Base-by-base conservation (phyloP, 2,797 vertebrate species). In the Pteropus rufus region DNA sequence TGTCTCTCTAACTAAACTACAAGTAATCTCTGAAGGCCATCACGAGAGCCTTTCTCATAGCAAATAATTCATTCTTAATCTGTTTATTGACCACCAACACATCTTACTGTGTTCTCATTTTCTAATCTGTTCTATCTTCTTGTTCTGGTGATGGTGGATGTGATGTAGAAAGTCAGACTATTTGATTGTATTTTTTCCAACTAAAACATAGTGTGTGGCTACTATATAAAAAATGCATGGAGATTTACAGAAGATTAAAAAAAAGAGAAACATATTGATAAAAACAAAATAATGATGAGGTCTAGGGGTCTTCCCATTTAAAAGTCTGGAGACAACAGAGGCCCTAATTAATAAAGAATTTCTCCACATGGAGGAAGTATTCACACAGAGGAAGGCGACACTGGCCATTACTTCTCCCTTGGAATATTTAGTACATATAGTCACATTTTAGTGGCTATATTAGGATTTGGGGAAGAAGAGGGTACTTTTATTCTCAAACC, bases 401-500 rank as follows among this genome's bases (percentile, higher is more conserved):
- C 31, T 92, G 72, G 64, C 86, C 75, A 69, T 92, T 90, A 82
- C 72, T 88, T 93, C 76, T 65, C 21, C 44, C 69, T 92, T 54
- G n/a, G n/a, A 95, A 80, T 21, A 56, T 58, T 70, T 46, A 69
- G 31, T 60, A 77, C 16, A 41, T 54, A 60, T 21, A 95, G 88
- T 91, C 87, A 91, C 83, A 91, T 93, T 93, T 91, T 83, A 72
- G 69, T 44, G 36, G 52, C 85, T 94, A 94, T 89, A 81, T 76
- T 67, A 95, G 77, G 73, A 88, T 75, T 93, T 82, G 60, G 56
- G 92, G 92, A 90, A 89, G 39, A 89, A 15, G n/a, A 69, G 58
- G 8, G 85, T 84, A 96, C 41, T 91, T 93, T 83, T 95, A 72
- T 86, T 95, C 46, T 83, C 54, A 87, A 86, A 77, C 36, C 39